Evolutionary conservation across 2,888 invertebrate genomes (phyloP).

Genomic region (Cephus sareptanus): DNA sequence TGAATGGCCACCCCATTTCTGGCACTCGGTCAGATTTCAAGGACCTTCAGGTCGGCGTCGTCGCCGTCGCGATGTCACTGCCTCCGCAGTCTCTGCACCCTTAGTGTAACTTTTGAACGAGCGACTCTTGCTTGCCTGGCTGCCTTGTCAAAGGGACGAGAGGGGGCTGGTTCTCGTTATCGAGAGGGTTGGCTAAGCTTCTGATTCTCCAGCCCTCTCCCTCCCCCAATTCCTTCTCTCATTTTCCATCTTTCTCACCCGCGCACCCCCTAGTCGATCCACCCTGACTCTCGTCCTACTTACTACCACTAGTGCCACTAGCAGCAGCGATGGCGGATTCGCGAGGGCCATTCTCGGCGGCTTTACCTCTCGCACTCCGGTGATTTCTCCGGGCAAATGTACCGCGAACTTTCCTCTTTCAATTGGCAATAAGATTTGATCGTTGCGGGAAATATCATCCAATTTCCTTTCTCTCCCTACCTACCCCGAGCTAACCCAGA

Average conservation of each 20-base stretch:
- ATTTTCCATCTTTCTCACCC: slow-evolving; percentile 2
- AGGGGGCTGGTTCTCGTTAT: neutral
- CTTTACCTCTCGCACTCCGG: slow-evolving; percentile 40
- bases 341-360: slow-evolving; percentile 44
- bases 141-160: neutral
- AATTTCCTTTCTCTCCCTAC: slow-evolving; percentile 58
- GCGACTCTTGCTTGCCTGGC: neutral
- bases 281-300: neutral
- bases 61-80: neutral
- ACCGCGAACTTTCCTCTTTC: slow-evolving; percentile 63
- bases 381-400: slow-evolving; percentile 59
- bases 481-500: slow-evolving; percentile 35
- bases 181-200: neutral
- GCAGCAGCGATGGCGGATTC: slow-evolving; percentile 34
- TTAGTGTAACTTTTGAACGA: neutral
- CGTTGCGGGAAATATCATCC: slow-evolving; percentile 63
- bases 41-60: neutral
- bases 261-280: neutral
- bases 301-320: neutral
- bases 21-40: neutral
- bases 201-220: neutral
- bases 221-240: neutral
- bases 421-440: slow-evolving; percentile 64
- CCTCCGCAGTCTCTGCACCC: neutral
- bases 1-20: neutral